A percentile compares a stretch with the other conserved stretches of the same genome.
Evolutionary conservation across 35 echinoderm and acorn worm species (phyloP).

Genomic region (Strongylocentrotus purpuratus): DNA sequence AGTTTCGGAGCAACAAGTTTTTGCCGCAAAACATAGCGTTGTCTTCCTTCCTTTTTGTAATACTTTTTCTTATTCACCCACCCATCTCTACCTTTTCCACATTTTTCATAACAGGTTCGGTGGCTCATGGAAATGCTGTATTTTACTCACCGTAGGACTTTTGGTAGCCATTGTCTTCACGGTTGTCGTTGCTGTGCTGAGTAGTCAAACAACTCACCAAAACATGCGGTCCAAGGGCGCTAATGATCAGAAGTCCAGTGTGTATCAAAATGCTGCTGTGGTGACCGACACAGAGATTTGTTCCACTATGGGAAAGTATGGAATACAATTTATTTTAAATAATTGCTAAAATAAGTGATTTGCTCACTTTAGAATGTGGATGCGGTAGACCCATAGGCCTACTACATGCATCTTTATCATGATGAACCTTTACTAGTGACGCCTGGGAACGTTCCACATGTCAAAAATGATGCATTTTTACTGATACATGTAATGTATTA

Average conservation of each 20-base stretch:
- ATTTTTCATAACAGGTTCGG: neutral
- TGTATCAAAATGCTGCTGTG: neutral
- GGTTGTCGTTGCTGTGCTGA: neutral
- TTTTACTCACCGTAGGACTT: neutral
- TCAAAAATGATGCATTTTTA: too few species aligned
- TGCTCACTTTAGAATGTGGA: neutral
- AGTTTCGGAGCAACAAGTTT: too few species aligned
- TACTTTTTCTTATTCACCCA: too few species aligned
- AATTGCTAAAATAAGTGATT: neutral
- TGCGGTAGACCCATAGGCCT: too few species aligned
- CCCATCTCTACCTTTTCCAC: too few species aligned
- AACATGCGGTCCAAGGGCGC: neutral
- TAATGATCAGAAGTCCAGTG: neutral
- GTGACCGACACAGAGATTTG: neutral
- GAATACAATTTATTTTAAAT: neutral
- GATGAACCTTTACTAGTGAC: too few species aligned
- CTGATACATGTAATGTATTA: too few species aligned
- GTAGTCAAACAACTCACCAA: neutral
- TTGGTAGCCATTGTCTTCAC: neutral
- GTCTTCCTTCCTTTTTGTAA: too few species aligned
- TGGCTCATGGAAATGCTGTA: neutral
- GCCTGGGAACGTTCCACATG: too few species aligned
- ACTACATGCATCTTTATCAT: too few species aligned
- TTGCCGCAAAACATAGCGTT: too few species aligned
- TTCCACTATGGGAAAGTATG: slow-evolving; percentile 7